Evolutionary conservation across 2,797 vertebrate species (phyloP), one percentile per base, ranked within the genome.

Genomic region (Mico argentatus): DNA sequence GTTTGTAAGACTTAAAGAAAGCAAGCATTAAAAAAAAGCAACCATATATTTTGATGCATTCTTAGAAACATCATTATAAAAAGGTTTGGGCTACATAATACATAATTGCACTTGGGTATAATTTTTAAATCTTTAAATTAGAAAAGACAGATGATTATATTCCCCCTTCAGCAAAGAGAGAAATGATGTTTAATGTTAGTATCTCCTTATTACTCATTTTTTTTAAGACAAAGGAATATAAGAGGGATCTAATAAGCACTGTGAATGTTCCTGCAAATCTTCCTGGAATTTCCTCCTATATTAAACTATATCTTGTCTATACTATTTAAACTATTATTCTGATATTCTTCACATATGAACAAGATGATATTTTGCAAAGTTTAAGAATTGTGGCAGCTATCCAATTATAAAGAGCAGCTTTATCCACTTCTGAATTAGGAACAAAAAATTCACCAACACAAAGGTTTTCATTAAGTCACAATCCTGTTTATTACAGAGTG

Each of bases 401-500:
- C 64, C 89, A 36, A n/a, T 97, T 90, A 67, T 19, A 76, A 81
- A 85, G 44, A 94, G 39, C 3, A 64, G 75, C 50, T 90, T 75
- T 92, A 91, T 85, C 67, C 55, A 88, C 36, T 39, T 86, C 24
- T 88, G 46, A 93, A 95, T 88, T 61, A 84, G 86, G 72, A 97
- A 88, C 76, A 90, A 70, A 90, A 93, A 86, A 64, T 41, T 91
- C 72, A 86, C 48, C 64, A 95, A 96, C 57, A 61, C 33, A 96
- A 41, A 94, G 33, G 59, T 93, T 97, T 92, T 87, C 72, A 96
- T 94, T 93, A 90, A 96, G 76, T 27, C 76, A 67, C 22, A 93
- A 77, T 85, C 44, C 88, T 95, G 52, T 96, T 96, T 94, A 92
- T 92, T 97, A 80, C 88, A 67, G 48, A 95, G 33, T 14, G 87